Evolutionary conservation across 1,140 invertebrate species (phyloP), one percentile per base, ranked within the genome.

Genomic region (Leptinotarsa defecta): DNA sequence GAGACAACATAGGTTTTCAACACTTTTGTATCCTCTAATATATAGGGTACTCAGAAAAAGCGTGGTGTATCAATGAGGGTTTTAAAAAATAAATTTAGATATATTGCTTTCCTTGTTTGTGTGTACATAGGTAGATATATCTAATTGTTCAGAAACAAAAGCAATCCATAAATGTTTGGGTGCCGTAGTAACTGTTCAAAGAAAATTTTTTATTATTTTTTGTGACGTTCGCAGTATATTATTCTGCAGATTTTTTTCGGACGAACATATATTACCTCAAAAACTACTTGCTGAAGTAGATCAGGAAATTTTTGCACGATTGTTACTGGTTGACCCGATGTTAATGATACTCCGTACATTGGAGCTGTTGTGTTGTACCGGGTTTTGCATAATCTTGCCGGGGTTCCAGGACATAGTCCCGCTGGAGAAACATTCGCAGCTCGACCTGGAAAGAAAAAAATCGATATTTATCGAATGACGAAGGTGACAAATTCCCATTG

Each of bases 281-380:
- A 97, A 65, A 97, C 94, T 65, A 96, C 95, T 88, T 97, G 95
- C 84, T 97, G 95, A 48, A 97, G 85, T n/a, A 97, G 88, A 87
- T 96, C 95, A 3, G 95, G 95, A 83, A 97, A 97, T 86, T 96
- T 97, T 87, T 97, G 95, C 24, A 96, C 95, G 78, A 97, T 97
- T 48, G 95, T 96, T 70, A 96, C 95, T 2, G 95, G 94, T 84
- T 96, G 94, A 13, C 95, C 95, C 22, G 94, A 96, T 3, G 95
- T 97, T 6, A 97, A 87, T 24, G 94, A 96, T 24, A 96, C 94
- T 5, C 95, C 95, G 84, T 96, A 96, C 93, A 96, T 95, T 3
- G 95, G 95, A 13, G 95, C 95, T 48, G 95, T 96, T 3, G 95
- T 96, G 86, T 96, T 96, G 86, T 95, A 96, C 67, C 94, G 89